Conservation (phyloP, 2,113 vertebrate species). For the Corythornis madagascariensis region DNA sequence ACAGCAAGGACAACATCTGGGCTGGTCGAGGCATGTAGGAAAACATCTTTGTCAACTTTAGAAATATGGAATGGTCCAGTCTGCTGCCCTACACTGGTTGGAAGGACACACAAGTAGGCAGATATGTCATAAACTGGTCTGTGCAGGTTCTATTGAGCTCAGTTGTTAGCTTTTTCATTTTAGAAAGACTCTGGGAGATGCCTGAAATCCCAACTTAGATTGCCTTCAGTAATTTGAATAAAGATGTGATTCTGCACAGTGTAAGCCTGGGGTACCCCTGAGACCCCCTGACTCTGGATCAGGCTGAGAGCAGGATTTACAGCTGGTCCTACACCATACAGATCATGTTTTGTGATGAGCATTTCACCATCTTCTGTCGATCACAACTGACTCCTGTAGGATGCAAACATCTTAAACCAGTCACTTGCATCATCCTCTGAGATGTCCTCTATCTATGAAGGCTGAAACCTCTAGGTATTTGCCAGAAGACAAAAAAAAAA, state of each 20-base stretch:
- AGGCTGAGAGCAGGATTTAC: background rate
- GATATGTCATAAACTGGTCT: background rate
- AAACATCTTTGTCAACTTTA: background rate
- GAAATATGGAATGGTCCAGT: background rate
- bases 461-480: background rate
- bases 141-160: background rate
- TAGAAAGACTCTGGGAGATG: background rate
- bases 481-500: background rate
- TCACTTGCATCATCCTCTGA: background rate
- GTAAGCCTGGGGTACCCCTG: background rate
- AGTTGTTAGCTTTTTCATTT: background rate
- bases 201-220: background rate
- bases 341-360: background rate
- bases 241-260: background rate
- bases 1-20: background rate
- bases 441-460: background rate
- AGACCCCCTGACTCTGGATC: background rate
- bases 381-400: background rate
- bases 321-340: background rate
- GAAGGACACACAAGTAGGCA: background rate
- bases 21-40: rapidly evolving
- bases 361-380: background rate
- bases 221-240: background rate
- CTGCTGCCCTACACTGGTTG: background rate
- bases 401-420: background rate